Percentiles rank a stretch among this genome's conserved stretches.
These are phyloP conservation scores for Mallotus villosus DNA, from an alignment of 2,797 vertebrate species.

Conservation along the genomic window DNA sequence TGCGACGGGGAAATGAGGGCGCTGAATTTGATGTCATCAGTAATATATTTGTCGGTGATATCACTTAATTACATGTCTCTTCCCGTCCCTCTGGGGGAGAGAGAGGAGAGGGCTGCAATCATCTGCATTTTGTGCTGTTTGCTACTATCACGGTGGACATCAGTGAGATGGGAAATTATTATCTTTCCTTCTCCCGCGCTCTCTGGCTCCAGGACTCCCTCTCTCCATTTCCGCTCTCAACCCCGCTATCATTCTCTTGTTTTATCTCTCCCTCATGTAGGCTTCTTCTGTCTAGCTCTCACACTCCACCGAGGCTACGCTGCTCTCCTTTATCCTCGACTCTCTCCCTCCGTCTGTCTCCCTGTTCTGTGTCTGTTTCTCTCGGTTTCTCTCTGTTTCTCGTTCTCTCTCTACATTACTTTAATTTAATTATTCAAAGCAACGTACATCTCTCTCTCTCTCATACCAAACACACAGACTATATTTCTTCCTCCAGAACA, in stretches of 20 bases:
- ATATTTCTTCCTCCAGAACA: constrained; percentile 14
- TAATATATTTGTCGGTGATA: constrained; percentile 57
- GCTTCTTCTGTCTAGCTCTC: not conserved
- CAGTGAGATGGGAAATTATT: constrained; percentile 42
- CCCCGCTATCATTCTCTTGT: constrained; percentile 21
- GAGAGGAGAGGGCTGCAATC: constrained; percentile 40
- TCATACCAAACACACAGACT: not conserved
- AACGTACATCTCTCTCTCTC: not conserved
- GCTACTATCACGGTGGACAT: constrained; percentile 47
- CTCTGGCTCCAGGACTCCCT: not conserved
- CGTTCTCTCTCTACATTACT: not conserved
- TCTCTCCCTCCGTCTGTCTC: no score
- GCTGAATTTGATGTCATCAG: constrained; percentile 51
- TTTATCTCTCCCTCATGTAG: not conserved
- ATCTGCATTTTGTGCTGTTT: constrained; percentile 38
- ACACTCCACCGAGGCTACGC: no score
- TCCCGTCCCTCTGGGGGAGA: not conserved
- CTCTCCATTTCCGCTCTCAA: constrained; percentile 38
- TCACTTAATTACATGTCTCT: constrained; percentile 61
- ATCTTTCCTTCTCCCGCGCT: constrained; percentile 37
- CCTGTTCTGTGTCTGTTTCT: not conserved
- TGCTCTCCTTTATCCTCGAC: no score
- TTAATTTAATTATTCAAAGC: not conserved
- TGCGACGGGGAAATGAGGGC: constrained; percentile 60
- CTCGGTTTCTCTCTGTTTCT: not conserved